Base-by-base conservation (phyloP, 2,888 invertebrate genomes). In the Caenorhabditis sulstoni region DNA sequence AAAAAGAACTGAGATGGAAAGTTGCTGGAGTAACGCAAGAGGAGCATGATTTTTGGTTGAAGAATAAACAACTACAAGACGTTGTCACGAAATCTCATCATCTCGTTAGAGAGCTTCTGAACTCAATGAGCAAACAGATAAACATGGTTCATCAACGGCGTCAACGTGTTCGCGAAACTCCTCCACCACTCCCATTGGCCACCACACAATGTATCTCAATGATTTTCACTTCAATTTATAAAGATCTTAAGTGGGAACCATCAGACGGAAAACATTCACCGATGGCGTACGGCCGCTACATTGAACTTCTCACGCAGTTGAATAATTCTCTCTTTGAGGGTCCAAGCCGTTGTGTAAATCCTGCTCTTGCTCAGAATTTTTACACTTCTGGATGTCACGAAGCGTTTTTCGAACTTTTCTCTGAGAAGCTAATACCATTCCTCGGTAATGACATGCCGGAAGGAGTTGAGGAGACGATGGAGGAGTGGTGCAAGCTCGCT, bases 321-420 rank as follows among this genome's bases (percentile, higher is more conserved):
- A 68, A 57, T 14, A 41, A 66, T 3, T 47, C 86, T 18, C 50
- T 87, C 18, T 85, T 86, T 47, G 86, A 87, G 47, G 82, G 83
- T 7, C 22, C 50, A 16, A 59, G 39, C 9, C 35, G 77, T 12
- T 62, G 73, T 49, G 50, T 8, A n/a, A 77, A 58, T 55, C 57
- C 58, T 11, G 66, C 65, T 0, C 59, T 84, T 16, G 59, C 81
- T 3, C 78, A 82, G 29, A 74, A 71, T 41, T 88, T 88, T 77
- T 87, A 87, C 81, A 75, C 77, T 3, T 73, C 84, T n/a, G 87
- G 87, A 23, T 87, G 87, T 55, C 87, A 88, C 67, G 66, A 81
- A 18, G 86, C 83, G 5, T 85, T 88, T 67, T 87, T 85, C 68
- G 83, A 82, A 44, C 70, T 81, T 37, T 78, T 87, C 52, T 78